Evolutionary conservation across 1,140 invertebrate species (phyloP).

Genomic region (Achatina immaculata): DNA sequence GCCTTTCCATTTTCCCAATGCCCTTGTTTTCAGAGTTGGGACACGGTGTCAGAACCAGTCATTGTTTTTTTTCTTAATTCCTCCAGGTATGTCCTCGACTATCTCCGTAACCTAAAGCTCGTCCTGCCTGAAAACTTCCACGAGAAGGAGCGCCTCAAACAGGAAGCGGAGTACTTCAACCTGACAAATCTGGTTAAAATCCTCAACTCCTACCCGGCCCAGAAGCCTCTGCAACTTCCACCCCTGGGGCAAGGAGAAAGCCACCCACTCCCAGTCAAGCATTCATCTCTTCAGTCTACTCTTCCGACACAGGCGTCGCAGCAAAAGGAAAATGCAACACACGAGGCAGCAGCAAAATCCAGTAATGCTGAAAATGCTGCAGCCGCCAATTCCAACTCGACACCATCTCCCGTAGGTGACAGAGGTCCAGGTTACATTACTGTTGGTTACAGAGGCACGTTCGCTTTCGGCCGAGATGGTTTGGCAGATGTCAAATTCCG

Average conservation of each 20-base stretch:
- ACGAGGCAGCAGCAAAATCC: neutral
- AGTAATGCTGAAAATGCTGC: neutral
- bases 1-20: no score
- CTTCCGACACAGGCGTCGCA: neutral
- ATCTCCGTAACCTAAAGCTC: conserved; percentile 88
- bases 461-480: conserved; percentile 98
- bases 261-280: neutral
- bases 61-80: neutral
- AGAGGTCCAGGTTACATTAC: conserved; percentile 84
- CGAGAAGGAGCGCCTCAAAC: conserved; percentile 89
- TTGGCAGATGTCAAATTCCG: conserved; percentile 97
- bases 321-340: neutral
- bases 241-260: neutral
- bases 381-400: conserved; percentile 32
- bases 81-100: conserved; percentile 89
- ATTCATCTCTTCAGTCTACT: neutral
- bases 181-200: conserved; percentile 73
- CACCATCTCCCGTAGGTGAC: conserved; percentile 22
- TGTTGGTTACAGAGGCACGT: conserved; percentile 97
- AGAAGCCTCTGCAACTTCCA: neutral
- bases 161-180: conserved; percentile 90
- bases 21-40: no score
- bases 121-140: conserved; percentile 95
- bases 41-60: no score
- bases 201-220: neutral